Base-by-base conservation (phyloP, 2,888 invertebrate genomes). In the Microctonus aethiopoides region DNA sequence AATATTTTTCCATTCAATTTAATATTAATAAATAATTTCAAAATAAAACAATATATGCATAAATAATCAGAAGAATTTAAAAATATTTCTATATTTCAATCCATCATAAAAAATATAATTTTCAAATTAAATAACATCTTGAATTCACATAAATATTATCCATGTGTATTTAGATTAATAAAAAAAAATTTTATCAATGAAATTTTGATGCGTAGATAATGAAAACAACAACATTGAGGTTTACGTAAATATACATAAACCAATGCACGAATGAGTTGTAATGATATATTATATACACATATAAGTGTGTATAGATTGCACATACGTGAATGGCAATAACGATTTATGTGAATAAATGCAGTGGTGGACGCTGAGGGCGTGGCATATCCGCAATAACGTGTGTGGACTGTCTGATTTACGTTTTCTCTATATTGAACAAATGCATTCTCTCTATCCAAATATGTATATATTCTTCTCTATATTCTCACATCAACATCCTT, bases 371-470 rank as follows among this genome's bases (percentile, higher is more conserved):
- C 16, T 54, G 51, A 70, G 70, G 70, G 74, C 71, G 71, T 68
- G 70, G 70, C 71, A 73, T 64, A 72, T 71, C 72, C 61, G 67
- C 77, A 79, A 77, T 77, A 74, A 39, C 61, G 54, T 61, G 52
- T 68, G 54, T 61, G 77, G 71, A 69, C 76, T 79, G 80, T 80
- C 81, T 83, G 83, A 84, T 84, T 84, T 84, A 84, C 82, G 78
- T 46, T 46, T 9, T n/a, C 46, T 9, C 78, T 77, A 74, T 52
- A 67, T 68, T 69, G 75, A 76, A 77, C 79, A 83, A 82, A 81
- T 81, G 77, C 70, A 71, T 69, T 80, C 73, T 76, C 76, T 76
- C n/a, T n/a, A 36, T 51, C 52, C 22, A 24, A 13, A n/a, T 24
- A 32, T 20, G 24, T 36, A 39, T 36, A 24, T 66, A n/a, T 56